Conservation (phyloP, 2,888 invertebrate species). For the Nematopogon swammerdamellus region DNA sequence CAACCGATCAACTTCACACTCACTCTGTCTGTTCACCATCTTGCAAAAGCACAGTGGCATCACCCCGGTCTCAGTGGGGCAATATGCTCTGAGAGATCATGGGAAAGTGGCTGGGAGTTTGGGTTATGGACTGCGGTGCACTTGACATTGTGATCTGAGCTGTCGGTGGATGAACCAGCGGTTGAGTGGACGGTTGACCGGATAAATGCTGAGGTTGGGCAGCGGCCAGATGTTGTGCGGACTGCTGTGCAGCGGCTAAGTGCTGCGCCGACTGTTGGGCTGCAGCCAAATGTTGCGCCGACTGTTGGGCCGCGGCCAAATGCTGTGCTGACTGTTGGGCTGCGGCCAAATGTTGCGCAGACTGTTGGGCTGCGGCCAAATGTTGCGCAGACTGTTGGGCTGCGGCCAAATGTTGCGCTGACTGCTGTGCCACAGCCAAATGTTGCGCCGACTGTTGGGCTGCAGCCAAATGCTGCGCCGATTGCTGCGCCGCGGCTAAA, state of each 20-base stretch:
- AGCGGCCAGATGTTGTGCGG: slow-evolving; percentile 20
- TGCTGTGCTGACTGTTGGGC: no score
- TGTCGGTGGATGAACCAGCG: slow-evolving; percentile 43
- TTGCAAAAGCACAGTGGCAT: no score
- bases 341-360: slow-evolving; percentile 22
- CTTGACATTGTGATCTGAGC: slow-evolving; percentile 48
- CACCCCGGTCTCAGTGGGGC: slow-evolving; percentile 26
- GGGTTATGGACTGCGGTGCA: slow-evolving; percentile 48
- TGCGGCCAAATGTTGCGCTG: slow-evolving; percentile 26
- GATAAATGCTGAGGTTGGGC: slow-evolving; percentile 18
- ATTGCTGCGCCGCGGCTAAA: no score
- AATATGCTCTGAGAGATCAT: slow-evolving; percentile 49
- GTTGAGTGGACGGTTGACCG: slow-evolving; percentile 29
- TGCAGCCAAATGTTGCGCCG: slow-evolving; percentile 24
- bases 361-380: no score
- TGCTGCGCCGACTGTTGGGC: slow-evolving; percentile 34
- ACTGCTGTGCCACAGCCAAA: slow-evolving; percentile 24
- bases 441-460: slow-evolving; percentile 28
- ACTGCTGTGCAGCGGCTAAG: slow-evolving; percentile 21
- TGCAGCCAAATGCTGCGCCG: slow-evolving; percentile 13
- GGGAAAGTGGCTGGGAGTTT: slow-evolving; percentile 43
- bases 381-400: slow-evolving; percentile 32
- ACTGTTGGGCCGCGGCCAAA: slow-evolving; percentile 19
- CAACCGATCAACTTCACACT: no score
- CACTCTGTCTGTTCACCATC: no score